Conservation (phyloP, 2,888 invertebrate species). For the Perdita meconis region DNA sequence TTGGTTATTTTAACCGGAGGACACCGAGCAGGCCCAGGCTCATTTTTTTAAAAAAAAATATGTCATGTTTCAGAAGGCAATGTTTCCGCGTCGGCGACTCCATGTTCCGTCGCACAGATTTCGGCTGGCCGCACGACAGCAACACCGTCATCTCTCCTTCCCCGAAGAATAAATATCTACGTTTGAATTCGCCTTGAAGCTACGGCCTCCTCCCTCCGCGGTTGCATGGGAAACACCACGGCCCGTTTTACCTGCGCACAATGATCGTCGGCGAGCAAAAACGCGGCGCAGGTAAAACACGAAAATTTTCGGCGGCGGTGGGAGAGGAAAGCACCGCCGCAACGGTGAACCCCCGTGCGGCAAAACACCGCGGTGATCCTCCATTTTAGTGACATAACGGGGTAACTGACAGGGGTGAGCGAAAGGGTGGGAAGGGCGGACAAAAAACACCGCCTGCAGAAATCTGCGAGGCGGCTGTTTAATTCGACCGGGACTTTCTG, state of each 20-base stretch:
- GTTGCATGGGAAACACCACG: conserved; percentile 47
- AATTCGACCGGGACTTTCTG: conserved; percentile 75
- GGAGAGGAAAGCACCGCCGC: conserved; percentile 33
- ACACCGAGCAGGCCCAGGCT: not conserved
- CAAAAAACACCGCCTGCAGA: conserved; percentile 69
- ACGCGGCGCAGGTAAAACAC: conserved; percentile 59
- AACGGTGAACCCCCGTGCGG: conserved; percentile 24
- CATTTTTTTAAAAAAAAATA: conserved; percentile 15
- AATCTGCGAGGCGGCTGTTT: conserved; percentile 76
- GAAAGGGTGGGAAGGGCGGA: conserved; percentile 51
- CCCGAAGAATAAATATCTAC: conserved; percentile 49
- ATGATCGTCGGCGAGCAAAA: conserved; percentile 24
- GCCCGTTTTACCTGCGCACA: conserved; percentile 43
- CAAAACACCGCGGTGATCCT: conserved; percentile 61
- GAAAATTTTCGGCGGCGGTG: conserved; percentile 56
- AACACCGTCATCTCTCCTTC: conserved; percentile 9
- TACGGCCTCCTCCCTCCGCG: not conserved
- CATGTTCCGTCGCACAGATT: conserved; percentile 29
- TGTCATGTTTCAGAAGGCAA: not conserved
- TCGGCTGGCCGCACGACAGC: conserved; percentile 11
- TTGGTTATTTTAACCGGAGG: not conserved
- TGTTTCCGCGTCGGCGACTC: conserved; percentile 44
- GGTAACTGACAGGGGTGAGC: conserved; percentile 49
- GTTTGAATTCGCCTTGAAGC: conserved; percentile 55
- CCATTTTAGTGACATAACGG: conserved; percentile 61